Evolutionary conservation across 2,888 invertebrate genomes (phyloP), one percentile per base, ranked within the genome.

Genomic region (Drosophila pseudotakahashii): DNA sequence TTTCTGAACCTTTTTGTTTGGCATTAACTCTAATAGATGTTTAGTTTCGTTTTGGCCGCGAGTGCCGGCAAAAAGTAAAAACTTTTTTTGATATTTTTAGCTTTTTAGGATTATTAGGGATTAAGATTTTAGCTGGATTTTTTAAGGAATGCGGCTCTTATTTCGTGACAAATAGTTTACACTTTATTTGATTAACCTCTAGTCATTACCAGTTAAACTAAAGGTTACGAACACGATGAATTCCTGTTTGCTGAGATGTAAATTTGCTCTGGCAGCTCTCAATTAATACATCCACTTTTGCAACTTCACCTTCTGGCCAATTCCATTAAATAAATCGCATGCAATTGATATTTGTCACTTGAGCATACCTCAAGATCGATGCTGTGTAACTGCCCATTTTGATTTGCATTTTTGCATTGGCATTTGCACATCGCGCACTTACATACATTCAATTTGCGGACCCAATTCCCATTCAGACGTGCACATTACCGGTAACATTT

Each of bases 1-100:
- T 79, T 47, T 78, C 60, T 30, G 32, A 44, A 54, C 71, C 72
- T 77, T 61, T 75, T 73, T 74, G 44, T 85, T 88, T 79, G 78
- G 58, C 73, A 73, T 77, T 75, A 63, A 45, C 51, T 73, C 53
- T 70, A 73, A 76, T 79, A 71, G 70, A 50, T 68, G 47, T 72
- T 72, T 72, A 66, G 73, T 54, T 73, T 67, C 47, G 14, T 52
- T 62, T 47, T 62, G 41, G 62, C 61, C 67, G n/a, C 50, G 19
- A 73, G 71, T 76, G 82, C 69, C 81, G 84, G 74, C 74, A 30
- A 77, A 78, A 60, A 72, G 32, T 42, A 69, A 68, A 50, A 62
- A 19, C 11, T 57, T 70, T 72, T 68, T 23, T 32, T 14, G 10
- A 26, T 67, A 52, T 57, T 61, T 45, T 7, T 52, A 47, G 60